Evolutionary conservation across 1,140 invertebrate species (phyloP).

Genomic region (Sinella curviseta): DNA sequence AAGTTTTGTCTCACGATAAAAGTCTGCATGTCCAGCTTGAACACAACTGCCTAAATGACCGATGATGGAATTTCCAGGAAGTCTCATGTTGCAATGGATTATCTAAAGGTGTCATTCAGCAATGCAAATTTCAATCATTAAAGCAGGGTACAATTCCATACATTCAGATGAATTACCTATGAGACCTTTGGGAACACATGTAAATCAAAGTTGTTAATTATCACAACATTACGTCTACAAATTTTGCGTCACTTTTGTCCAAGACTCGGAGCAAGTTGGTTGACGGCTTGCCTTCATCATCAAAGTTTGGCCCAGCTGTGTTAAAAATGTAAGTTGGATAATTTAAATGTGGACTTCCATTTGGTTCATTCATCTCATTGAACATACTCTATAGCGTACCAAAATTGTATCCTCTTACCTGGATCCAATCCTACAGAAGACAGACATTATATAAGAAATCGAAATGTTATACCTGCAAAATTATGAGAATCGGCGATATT

Average conservation of each 20-base stretch:
- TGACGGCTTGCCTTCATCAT: not conserved
- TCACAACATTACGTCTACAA: not conserved
- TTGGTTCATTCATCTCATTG: not conserved
- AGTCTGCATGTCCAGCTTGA: constrained; percentile 1
- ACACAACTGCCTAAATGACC: not conserved
- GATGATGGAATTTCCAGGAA: not conserved
- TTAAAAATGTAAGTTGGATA: not conserved
- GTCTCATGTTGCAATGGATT: constrained; percentile 8
- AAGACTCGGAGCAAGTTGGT: not conserved
- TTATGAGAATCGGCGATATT: no score
- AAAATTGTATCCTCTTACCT: not conserved
- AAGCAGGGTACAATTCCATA: not conserved
- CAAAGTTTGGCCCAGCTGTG: not conserved
- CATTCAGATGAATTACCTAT: not conserved
- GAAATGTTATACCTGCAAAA: not conserved
- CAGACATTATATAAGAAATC: not conserved
- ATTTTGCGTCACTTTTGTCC: not conserved
- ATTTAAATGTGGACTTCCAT: not conserved
- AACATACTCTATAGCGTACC: no score
- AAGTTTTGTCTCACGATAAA: not conserved
- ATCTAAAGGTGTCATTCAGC: no score
- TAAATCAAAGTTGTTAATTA: no score
- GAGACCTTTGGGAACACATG: not conserved
- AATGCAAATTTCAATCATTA: no score
- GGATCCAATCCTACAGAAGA: not conserved